A percentile compares a stretch with the other conserved stretches of the same genome.
Conservation (phyloP, 2,888 invertebrate genomes). For the Erannis defoliaria region DNA sequence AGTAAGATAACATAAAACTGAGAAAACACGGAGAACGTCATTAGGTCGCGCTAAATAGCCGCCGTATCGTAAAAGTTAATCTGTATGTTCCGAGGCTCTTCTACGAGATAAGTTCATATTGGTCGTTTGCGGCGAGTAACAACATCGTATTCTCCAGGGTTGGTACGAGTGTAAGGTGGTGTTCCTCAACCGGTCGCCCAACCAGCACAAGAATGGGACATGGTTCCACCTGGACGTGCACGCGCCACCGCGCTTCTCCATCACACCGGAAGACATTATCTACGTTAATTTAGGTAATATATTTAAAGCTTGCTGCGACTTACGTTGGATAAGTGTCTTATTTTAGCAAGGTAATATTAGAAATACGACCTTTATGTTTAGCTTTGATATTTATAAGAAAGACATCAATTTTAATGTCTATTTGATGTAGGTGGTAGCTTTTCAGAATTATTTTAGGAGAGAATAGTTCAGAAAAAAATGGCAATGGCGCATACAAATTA, state of each 20-base stretch:
- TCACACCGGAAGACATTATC: constrained; percentile 98
- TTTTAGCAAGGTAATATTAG: background rate
- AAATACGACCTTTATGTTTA: constrained; percentile 7
- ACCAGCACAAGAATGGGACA: constrained; percentile 97
- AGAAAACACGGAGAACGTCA: constrained; percentile 26
- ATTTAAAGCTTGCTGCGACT: background rate
- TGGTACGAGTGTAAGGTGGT: constrained; percentile 99
- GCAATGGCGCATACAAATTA: too few species aligned
- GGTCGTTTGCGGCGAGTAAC: constrained; percentile 13
- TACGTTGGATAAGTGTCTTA: background rate
- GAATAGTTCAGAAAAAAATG: too few species aligned
- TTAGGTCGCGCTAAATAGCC: constrained; percentile 25
- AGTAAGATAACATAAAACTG: constrained; percentile 25
- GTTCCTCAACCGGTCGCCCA: constrained; percentile 97
- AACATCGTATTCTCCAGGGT: constrained; percentile 80
- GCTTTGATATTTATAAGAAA: constrained; percentile 1
- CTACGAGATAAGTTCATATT: constrained; percentile 30
- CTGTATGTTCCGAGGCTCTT: constrained; percentile 23
- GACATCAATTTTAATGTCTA: background rate
- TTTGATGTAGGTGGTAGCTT: background rate
- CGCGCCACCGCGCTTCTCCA: constrained; percentile 97
- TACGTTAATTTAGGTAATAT: constrained; percentile 95
- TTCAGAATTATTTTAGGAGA: background rate
- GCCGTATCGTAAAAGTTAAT: constrained; percentile 32
- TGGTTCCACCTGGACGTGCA: constrained; percentile 99